phyloP scores from a whole-genome alignment of 2,113 vertebrate genomes.

The Abramis brama region DNA sequence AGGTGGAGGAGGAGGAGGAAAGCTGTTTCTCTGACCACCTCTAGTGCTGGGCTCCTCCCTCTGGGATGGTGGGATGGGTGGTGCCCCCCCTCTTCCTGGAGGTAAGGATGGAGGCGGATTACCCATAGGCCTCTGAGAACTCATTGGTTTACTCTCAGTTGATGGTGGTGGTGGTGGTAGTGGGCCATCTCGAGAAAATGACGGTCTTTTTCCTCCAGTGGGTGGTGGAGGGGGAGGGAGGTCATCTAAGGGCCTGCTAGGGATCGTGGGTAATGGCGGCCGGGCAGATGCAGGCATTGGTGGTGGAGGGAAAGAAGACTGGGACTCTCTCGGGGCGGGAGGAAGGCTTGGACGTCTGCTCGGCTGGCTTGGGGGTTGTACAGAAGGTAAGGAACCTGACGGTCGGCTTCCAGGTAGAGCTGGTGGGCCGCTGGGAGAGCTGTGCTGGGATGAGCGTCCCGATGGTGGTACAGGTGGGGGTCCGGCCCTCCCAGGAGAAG shows the following conservation, averaged over 20 bases:
- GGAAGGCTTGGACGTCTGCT: slow-evolving; percentile 64
- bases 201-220: slow-evolving; percentile 60
- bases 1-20: slow-evolving; percentile 62
- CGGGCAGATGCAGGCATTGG: slow-evolving; percentile 65
- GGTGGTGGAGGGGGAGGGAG: slow-evolving; percentile 74
- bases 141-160: slow-evolving; percentile 68
- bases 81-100: slow-evolving; percentile 73
- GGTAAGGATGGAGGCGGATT: slow-evolving; percentile 67
- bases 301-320: slow-evolving; percentile 25
- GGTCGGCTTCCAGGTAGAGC: slow-evolving; percentile 69
- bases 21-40: slow-evolving; percentile 73
- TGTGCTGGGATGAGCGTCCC: slow-evolving; percentile 67
- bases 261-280: slow-evolving; percentile 74
- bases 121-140: slow-evolving; percentile 66
- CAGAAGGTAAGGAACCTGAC: slow-evolving; percentile 58
- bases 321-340: slow-evolving; percentile 23
- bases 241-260: slow-evolving; percentile 70
- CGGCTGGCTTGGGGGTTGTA: slow-evolving; percentile 65
- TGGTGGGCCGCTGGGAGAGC: slow-evolving; percentile 66
- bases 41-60: slow-evolving; percentile 71
- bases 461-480: slow-evolving; percentile 76
- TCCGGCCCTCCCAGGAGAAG: slow-evolving; percentile 54
- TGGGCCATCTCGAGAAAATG: slow-evolving; percentile 62
- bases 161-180: slow-evolving; percentile 71
- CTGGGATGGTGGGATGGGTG: slow-evolving; percentile 68